Conservation (phyloP, 2,797 vertebrate species). For the Apogon talboti region DNA sequence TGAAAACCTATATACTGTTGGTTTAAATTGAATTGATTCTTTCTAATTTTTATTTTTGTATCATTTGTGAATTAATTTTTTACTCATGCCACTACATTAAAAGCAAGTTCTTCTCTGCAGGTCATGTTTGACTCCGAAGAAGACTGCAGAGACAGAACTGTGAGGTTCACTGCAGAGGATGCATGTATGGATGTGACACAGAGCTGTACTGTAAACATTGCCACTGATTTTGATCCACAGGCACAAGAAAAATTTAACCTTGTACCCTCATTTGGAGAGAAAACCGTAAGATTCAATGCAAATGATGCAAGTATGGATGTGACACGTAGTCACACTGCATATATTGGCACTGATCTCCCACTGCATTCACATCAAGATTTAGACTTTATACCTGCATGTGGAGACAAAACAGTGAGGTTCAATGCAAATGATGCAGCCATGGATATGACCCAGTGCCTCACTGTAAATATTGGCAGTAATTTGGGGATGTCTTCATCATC, state of each 20-base stretch:
- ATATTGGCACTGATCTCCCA: conserved; percentile 22
- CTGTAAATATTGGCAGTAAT: background rate
- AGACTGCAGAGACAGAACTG: conserved; percentile 79
- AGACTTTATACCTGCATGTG: background rate
- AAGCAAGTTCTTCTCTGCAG: conserved; percentile 40
- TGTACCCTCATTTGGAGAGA: background rate
- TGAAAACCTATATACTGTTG: too few relatives aligned
- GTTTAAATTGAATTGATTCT: too few relatives aligned
- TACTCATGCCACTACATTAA: too few relatives aligned
- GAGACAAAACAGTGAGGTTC: background rate
- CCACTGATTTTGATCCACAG: background rate
- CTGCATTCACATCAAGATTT: too few relatives aligned
- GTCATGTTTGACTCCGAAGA: conserved; percentile 39
- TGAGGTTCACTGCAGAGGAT: conserved; percentile 51
- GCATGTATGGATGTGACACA: conserved; percentile 34
- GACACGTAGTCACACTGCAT: conserved; percentile 1
- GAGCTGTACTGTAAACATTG: conserved; percentile 4
- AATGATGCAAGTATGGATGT: conserved; percentile 9
- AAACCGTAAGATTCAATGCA: conserved; percentile 1
- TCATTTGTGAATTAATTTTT: too few relatives aligned
- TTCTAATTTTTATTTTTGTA: too few relatives aligned
- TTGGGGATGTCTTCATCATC: background rate
- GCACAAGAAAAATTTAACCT: background rate
- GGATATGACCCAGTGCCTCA: background rate
- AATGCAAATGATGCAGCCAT: background rate